These are phyloP conservation scores for Noctua janthe DNA, from an alignment of 2,888 invertebrate genomes.

Conservation along the genomic window DNA sequence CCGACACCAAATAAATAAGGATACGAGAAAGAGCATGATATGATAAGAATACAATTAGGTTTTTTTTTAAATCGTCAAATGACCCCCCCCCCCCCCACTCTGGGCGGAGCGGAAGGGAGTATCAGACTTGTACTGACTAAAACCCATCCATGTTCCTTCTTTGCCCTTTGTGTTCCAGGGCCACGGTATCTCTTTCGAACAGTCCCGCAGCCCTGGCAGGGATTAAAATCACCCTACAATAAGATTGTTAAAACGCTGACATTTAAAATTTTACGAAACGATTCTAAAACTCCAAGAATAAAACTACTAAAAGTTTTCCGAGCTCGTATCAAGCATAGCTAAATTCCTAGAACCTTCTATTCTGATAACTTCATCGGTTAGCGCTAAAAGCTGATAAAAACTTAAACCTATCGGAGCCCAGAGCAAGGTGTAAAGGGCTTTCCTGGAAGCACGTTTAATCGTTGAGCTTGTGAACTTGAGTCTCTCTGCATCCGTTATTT, in stretches of 20 bases:
- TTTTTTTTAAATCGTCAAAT: too few species aligned
- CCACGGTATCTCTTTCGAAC: too few species aligned
- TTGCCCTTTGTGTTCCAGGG: too few species aligned
- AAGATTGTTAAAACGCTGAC: not conserved
- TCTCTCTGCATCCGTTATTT: not conserved
- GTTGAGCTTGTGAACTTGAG: conserved; percentile 11
- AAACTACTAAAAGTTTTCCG: not conserved
- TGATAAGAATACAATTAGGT: too few species aligned
- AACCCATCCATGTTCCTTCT: too few species aligned
- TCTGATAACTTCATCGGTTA: conserved; percentile 30
- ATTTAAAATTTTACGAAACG: not conserved
- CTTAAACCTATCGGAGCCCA: conserved; percentile 23
- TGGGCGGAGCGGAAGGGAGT: too few species aligned
- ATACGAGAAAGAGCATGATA: too few species aligned
- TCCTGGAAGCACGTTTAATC: conserved; percentile 29
- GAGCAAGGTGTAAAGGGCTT: conserved; percentile 18
- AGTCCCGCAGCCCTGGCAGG: too few species aligned
- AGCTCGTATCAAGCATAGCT: conserved; percentile 13
- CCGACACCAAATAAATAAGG: too few species aligned
- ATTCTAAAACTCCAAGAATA: not conserved
- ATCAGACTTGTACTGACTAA: too few species aligned
- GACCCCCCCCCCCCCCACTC: too few species aligned
- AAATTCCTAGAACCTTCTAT: conserved; percentile 24
- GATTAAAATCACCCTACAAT: not conserved
- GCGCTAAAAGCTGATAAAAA: conserved; percentile 33